These are phyloP conservation scores for Hyppa rectilinea DNA, from an alignment of 2,888 invertebrate species.

Conservation along the genomic window DNA sequence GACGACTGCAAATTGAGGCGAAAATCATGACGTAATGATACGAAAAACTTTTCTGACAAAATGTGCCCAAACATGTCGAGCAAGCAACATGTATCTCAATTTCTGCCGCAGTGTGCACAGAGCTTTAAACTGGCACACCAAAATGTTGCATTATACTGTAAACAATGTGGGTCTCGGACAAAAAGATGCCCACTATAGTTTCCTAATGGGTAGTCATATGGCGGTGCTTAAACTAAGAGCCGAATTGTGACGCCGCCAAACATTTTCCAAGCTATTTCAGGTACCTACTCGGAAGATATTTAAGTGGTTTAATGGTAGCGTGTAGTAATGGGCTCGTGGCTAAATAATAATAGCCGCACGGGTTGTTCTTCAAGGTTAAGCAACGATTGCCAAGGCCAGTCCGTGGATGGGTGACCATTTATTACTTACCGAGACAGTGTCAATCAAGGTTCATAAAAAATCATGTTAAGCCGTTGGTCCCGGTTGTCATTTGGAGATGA, in stretches of 20 bases:
- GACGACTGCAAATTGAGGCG: no score
- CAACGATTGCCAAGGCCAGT: no score
- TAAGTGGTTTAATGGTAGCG: conserved; percentile 3
- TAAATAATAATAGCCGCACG: no score
- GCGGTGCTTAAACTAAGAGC: conserved; percentile 76
- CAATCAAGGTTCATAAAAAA: no score
- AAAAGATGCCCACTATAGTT: conserved; percentile 76
- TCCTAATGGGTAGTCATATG: conserved; percentile 78
- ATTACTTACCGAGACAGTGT: no score
- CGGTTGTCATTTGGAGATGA: no score
- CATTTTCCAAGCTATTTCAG: conserved; percentile 59
- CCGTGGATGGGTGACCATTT: no score
- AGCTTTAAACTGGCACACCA: conserved; percentile 68
- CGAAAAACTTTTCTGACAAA: not conserved
- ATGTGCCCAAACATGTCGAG: not conserved
- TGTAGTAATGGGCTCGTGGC: not conserved
- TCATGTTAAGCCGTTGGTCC: no score
- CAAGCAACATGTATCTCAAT: not conserved
- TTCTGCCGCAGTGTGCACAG: conserved; percentile 13
- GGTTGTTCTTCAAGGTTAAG: no score
- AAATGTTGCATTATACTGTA: conserved; percentile 75
- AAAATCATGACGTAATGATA: not conserved
- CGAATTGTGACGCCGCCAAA: conserved; percentile 71
- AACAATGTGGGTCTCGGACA: conserved; percentile 73
- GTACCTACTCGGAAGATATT: conserved; percentile 52